Evolutionary conservation across 2,113 vertebrate species (phyloP), one percentile per base, ranked within the genome.

Genomic region (Cyanoramphus novaezelandiae): DNA sequence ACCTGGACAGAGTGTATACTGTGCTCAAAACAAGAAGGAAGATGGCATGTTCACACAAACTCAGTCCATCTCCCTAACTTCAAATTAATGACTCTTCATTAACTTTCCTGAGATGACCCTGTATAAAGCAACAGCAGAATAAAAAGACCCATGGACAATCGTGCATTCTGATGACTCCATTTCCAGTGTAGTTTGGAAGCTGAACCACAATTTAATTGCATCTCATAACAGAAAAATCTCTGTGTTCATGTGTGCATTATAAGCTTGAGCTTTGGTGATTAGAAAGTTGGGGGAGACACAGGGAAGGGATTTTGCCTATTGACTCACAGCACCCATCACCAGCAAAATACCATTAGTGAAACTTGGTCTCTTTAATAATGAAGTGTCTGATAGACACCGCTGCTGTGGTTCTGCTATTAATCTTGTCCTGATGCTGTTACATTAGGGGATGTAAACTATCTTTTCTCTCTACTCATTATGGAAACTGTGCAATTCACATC

Each of bases 381-480:
- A 93, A 95, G 93, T 46, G 43, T 79, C 91, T 94, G 91, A 96
- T 57, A 85, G 95, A 95, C 92, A 95, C 77, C 0, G 1, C 88
- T 81, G 70, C 83, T 82, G 70, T 62, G 70, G 47, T 92, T 79
- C 86, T 96, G 81, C 95, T 94, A 94, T 96, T 96, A 94, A 95
- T 96, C 96, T 96, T 96, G 81, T 93, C 84, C 93, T 63, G 88
- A 80, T 3, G 41, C 92, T 86, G 92, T 82, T 96, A 92, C 77
- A 85, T 95, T 87, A 94, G 86, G 62, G 74, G 81, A 94, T 70
- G 88, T 94, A 97, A 96, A 97, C 96, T 96, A 95, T 89, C 83
- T 93, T 96, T 96, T 91, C 91, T 91, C 86, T 97, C 92, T 53
- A 91, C 91, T 96, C 92, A 89, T 97, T 95, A 96, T 85, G 86